Evolutionary conservation across 2,797 vertebrate species (phyloP), one percentile per base, ranked within the genome.

Genomic region (Melanogrammus aeglefinus): DNA sequence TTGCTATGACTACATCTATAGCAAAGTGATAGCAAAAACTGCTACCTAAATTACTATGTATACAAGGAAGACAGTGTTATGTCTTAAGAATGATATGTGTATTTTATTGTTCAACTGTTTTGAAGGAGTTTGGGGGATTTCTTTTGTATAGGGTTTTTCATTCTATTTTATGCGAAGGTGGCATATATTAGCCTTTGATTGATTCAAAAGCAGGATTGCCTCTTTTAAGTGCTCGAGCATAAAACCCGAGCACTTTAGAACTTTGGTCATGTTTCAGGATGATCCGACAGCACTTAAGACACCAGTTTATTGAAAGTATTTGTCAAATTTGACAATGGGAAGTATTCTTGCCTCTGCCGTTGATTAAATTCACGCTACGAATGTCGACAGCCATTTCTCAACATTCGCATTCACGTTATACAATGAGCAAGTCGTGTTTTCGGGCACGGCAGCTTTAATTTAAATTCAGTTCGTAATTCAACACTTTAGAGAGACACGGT

Each of bases 301-400:
- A 74, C 72, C 75, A 5, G 77, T 80, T 90, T 92, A 90, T 90
- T 92, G 85, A 80, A 85, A 81, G 73, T 80, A 89, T 92, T 89
- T 88, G 83, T 91, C 90, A 91, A 86, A 82, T 38, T 47, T 18
- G 84, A 91, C 83, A 86, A 82, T 79, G 84, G 83, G 84, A 85
- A 87, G 78, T 39, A 57, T 80, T 74, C 4, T 33, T 84, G 86
- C 75, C 79, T 82, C 71, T 77, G 80, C 74, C 33, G 27, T 79
- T 92, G 83, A 93, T 91, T 91, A 86, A 78, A 92, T 90, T 88
- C 86, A 76, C 77, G 84, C 76, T 14, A 76, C 88, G 84, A 86
- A 82, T 76, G 75, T 76, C 86, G 75, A 57, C 85, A 71, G 78
- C 73, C 78, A 86, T 75, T 80, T 86, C 76, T 83, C 81, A 73